These are phyloP conservation scores for Graptemys geographica DNA, from an alignment of 2,797 vertebrate genomes.

Conservation along the genomic window DNA sequence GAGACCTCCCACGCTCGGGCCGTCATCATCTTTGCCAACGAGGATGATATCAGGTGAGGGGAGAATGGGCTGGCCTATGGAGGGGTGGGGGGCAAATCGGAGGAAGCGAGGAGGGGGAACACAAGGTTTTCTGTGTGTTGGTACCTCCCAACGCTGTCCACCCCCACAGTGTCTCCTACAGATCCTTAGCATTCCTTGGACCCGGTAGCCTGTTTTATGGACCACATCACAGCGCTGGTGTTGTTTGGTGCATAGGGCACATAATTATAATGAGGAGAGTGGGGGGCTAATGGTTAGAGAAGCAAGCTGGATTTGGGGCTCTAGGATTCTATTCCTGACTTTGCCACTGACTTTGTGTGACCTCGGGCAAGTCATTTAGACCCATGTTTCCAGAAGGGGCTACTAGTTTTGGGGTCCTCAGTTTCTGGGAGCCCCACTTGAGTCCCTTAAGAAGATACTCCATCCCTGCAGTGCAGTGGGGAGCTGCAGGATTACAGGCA, in stretches of 20 bases:
- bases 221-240: neutral
- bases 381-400: neutral
- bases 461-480: neutral
- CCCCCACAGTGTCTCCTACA: neutral
- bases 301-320: neutral
- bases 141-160: neutral
- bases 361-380: neutral
- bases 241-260: neutral
- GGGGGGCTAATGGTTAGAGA: accelerated
- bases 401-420: neutral
- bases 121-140: neutral
- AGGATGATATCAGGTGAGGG: constrained; percentile 93
- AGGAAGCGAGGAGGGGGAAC: neutral
- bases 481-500: neutral
- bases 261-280: neutral
- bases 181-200: neutral
- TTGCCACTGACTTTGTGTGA: neutral
- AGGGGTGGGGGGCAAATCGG: neutral
- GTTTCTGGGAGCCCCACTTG: neutral
- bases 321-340: neutral
- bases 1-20: constrained; percentile 93
- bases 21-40: constrained; percentile 94
- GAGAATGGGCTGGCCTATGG: neutral
- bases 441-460: neutral
- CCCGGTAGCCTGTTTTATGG: neutral